These are phyloP conservation scores for Phalera bucephala DNA, from an alignment of 2,888 invertebrate species.

Conservation along the genomic window DNA sequence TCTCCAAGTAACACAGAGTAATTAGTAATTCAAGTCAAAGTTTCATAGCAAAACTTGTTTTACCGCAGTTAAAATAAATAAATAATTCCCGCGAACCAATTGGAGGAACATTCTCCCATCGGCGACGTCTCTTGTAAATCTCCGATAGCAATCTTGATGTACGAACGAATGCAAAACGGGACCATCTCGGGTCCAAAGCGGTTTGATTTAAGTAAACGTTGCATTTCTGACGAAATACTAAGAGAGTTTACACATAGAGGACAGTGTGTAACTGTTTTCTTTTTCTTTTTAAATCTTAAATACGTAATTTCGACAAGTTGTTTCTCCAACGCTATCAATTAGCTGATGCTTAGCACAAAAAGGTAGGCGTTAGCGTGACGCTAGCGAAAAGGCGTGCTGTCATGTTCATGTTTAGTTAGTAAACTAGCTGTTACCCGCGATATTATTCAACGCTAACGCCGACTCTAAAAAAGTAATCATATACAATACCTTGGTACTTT, in stretches of 20 bases:
- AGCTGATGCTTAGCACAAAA: no score
- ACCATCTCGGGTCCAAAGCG: constrained; percentile 51
- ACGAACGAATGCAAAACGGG: constrained; percentile 81
- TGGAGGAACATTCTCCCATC: constrained; percentile 57
- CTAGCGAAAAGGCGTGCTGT: no score
- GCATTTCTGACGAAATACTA: constrained; percentile 29
- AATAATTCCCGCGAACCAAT: constrained; percentile 65
- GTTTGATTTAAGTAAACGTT: constrained; percentile 75
- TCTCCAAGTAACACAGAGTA: neutral
- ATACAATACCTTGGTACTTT: no score
- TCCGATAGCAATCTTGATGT: constrained; percentile 81
- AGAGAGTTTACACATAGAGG: neutral
- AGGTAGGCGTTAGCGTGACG: no score
- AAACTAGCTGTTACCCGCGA: no score
- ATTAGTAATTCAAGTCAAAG: neutral
- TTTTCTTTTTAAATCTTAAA: no score
- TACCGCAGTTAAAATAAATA: constrained; percentile 56
- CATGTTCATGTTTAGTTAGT: no score
- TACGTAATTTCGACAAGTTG: no score
- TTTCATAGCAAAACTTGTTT: constrained; percentile 25
- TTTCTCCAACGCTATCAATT: no score
- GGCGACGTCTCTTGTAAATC: constrained; percentile 79
- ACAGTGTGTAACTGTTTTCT: no score
- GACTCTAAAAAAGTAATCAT: no score
- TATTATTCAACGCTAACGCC: no score